Evolutionary conservation across 2,888 invertebrate genomes (phyloP).

Genomic region (Polymixis flavicincta): DNA sequence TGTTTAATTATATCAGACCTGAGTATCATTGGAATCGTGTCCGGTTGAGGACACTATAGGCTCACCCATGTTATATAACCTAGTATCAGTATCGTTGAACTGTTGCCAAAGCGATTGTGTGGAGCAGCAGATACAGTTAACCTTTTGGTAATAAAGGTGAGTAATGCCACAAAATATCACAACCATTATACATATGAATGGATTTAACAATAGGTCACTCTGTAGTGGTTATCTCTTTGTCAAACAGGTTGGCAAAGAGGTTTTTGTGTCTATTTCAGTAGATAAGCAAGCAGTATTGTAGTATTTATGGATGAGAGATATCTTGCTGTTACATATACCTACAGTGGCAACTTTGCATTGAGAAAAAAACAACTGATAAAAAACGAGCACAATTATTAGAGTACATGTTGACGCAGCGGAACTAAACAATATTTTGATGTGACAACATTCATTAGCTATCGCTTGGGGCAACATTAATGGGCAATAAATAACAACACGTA

Average conservation of each 20-base stretch:
- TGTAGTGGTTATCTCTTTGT: not conserved
- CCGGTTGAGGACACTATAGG: slow-evolving; percentile 16
- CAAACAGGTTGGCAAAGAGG: not conserved
- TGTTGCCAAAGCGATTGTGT: not conserved
- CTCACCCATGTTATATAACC: not conserved
- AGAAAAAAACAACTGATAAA: no score
- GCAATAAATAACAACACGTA: not conserved
- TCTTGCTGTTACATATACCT: no score
- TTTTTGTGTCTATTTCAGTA: not conserved
- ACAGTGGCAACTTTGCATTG: no score
- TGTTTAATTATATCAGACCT: slow-evolving; percentile 15
- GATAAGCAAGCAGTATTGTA: not conserved
- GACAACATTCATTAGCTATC: slow-evolving; percentile 25
- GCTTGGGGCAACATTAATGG: slow-evolving; percentile 11
- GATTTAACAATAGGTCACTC: not conserved
- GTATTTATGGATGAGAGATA: no score
- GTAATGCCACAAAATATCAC: slow-evolving; percentile 9
- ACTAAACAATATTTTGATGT: slow-evolving; percentile 30
- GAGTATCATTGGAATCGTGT: slow-evolving; percentile 6
- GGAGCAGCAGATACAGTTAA: not conserved
- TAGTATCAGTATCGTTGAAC: not conserved
- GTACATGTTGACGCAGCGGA: slow-evolving; percentile 5
- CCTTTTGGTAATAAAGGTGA: slow-evolving; percentile 25
- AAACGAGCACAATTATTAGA: slow-evolving; percentile 12
- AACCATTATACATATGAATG: not conserved